Evolutionary conservation across 2,113 vertebrate species (phyloP).

Genomic region (Paradisaea rubra): DNA sequence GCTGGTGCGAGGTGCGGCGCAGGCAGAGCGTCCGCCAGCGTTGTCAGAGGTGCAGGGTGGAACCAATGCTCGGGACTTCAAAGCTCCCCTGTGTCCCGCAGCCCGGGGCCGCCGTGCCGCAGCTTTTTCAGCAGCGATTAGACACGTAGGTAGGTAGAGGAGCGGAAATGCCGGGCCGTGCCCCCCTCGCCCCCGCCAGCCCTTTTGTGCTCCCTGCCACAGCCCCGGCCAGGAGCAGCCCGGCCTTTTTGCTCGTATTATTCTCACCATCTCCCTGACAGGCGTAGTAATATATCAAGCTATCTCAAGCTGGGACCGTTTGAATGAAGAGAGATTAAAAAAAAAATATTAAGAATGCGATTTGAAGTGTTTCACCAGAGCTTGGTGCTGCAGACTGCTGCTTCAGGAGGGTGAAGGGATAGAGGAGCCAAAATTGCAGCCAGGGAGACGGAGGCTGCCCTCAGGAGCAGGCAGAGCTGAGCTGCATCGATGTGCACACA

Average conservation of each 20-base stretch:
- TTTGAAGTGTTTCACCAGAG: background rate
- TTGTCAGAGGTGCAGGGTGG: background rate
- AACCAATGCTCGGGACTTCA: background rate
- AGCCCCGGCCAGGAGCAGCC: background rate
- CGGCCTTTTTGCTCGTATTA: background rate
- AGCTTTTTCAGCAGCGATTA: background rate
- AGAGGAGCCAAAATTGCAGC: background rate
- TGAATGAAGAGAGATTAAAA: background rate
- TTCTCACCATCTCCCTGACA: slow-evolving; percentile 20
- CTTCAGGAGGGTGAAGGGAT: background rate
- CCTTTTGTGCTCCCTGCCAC: background rate
- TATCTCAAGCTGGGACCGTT: slow-evolving; percentile 1
- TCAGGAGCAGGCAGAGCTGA: background rate
- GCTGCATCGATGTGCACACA: accelerated
- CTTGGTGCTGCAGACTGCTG: background rate
- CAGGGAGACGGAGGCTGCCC: background rate
- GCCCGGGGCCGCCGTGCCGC: background rate
- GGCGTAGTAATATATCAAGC: background rate
- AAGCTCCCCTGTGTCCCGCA: background rate
- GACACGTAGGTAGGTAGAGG: background rate
- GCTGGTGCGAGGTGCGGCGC: accelerated
- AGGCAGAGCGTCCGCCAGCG: accelerated
- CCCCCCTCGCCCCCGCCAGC: background rate
- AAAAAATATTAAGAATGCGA: background rate
- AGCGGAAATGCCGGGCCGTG: background rate